Base-by-base conservation (phyloP, 2,888 invertebrate species). In the Heteromurus nitidus region DNA sequence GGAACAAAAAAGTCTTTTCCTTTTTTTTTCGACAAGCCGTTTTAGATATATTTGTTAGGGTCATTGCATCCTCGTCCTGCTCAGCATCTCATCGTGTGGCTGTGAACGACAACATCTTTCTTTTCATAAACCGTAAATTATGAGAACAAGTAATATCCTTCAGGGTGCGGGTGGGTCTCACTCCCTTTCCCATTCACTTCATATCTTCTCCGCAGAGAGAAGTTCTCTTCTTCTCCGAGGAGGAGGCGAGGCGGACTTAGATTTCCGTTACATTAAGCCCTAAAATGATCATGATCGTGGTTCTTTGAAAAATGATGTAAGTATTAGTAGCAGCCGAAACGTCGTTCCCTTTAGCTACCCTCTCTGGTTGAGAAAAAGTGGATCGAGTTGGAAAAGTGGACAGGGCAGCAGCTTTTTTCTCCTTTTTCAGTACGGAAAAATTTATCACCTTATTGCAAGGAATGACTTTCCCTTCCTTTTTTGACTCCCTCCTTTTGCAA, bases 251-350 rank as follows among this genome's bases (percentile, higher is more conserved):
- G 9, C 47, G 11, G 18, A 16, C n/a, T n/a, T n/a, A 60, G 67
- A 68, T 76, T 76, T 76, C 76, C 76, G 76, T 76, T 76, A 76
- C 76, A 76, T 76, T 76, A 76, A 60, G 24, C 16, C 47, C 30
- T 28, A 44, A 76, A 76, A 68, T 55, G 47, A 68, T 76, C 58
- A 76, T 53, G 26, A 75, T 64, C 50, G 20, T 50, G 20, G 7
- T 28, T 44, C 28, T 16, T 60, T 60, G 28, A 53, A 60, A 69
- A 50, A 69, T 50, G 36, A n/a, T 69, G n/a, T 13, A 3, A 47
- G 47, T 47, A 47, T 9, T 36, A 47, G 47, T 47, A 47, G 47
- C n/a, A n/a, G 47, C n/a, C 36, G 24, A 36, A 36, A 64, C 24
- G 64, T n/a, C 9, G 3, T 28, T 64, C n/a, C 62, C 20, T 3